These are phyloP conservation scores for Streptopelia turtur DNA, from an alignment of 2,797 vertebrate genomes.

Conservation along the genomic window DNA sequence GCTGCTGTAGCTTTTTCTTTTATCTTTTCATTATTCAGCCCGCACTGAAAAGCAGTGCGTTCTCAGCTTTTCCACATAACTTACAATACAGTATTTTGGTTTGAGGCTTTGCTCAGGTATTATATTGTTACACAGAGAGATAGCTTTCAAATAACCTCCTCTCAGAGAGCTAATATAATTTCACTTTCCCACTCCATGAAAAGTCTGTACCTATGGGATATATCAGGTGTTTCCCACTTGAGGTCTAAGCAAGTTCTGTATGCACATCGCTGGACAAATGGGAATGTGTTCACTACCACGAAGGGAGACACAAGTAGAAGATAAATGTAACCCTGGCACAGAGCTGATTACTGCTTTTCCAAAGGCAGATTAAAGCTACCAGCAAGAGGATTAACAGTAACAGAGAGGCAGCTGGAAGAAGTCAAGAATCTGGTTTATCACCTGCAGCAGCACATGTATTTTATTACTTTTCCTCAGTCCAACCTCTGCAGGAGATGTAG, in stretches of 20 bases:
- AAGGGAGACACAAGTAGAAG: neutral
- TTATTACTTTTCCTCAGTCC: neutral
- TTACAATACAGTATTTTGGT: neutral
- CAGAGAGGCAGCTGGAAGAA: conserved; percentile 28
- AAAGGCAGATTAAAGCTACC: conserved; percentile 33
- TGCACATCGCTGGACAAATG: accelerated
- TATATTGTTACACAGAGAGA: neutral
- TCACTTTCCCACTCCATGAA: neutral
- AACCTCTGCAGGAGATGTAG: neutral
- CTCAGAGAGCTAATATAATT: neutral
- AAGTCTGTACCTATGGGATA: neutral
- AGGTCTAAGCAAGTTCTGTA: neutral
- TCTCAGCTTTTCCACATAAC: neutral
- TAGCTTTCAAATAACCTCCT: neutral
- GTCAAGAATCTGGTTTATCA: conserved; percentile 24
- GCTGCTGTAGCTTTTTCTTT: neutral
- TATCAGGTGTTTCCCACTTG: neutral
- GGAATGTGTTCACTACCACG: neutral
- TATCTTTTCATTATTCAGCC: neutral
- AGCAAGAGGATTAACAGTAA: conserved; percentile 13
- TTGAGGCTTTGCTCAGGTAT: neutral
- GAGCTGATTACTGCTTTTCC: neutral
- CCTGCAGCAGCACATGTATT: neutral
- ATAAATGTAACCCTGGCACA: conserved; percentile 4
- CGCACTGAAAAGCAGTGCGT: neutral